phyloP scores from a whole-genome alignment of 2,888 invertebrate genomes.

The Drosophila diplacantha region DNA sequence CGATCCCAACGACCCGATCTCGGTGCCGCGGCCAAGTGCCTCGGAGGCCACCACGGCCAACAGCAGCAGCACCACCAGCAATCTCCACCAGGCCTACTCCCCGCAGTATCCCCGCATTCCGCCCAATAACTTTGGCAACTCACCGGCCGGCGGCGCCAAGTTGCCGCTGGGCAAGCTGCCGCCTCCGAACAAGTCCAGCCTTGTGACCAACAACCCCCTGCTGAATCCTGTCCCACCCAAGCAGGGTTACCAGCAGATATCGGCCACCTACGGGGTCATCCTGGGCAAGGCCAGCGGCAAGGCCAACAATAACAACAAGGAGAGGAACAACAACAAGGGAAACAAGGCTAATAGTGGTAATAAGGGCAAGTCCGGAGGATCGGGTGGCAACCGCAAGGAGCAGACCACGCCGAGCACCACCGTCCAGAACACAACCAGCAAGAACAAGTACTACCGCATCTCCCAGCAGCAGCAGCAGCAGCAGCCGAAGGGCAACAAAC shows the following conservation, averaged over 20 bases:
- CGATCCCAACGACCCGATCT: slow-evolving; percentile 82
- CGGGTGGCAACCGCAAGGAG: slow-evolving; percentile 46
- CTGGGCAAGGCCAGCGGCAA: slow-evolving; percentile 61
- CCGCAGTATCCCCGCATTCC: slow-evolving; percentile 75
- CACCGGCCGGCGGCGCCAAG: slow-evolving; percentile 51
- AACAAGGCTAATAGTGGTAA: slow-evolving; percentile 45
- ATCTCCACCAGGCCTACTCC: slow-evolving; percentile 76
- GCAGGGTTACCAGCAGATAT: slow-evolving; percentile 74
- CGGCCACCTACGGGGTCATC: slow-evolving; percentile 73
- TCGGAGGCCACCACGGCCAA: slow-evolving; percentile 74
- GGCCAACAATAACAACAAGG: slow-evolving; percentile 44
- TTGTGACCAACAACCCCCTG: slow-evolving; percentile 64
- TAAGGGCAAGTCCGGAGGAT: slow-evolving; percentile 39
- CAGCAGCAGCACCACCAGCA: slow-evolving; percentile 69
- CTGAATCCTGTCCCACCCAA: slow-evolving; percentile 51
- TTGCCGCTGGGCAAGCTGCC: slow-evolving; percentile 58
- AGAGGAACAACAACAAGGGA: slow-evolving; percentile 33
- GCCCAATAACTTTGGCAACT: slow-evolving; percentile 70
- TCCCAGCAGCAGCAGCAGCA: slow-evolving; percentile 64
- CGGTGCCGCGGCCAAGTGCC: slow-evolving; percentile 73
- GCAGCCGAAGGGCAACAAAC: slow-evolving; percentile 52
- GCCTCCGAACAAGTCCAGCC: slow-evolving; percentile 66
- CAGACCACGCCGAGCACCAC: slow-evolving; percentile 59
- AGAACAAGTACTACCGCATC: slow-evolving; percentile 76
- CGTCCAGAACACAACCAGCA: slow-evolving; percentile 47